These are phyloP conservation scores for Tachuris rubrigastra DNA, from an alignment of 2,113 vertebrate genomes.

Conservation along the genomic window DNA sequence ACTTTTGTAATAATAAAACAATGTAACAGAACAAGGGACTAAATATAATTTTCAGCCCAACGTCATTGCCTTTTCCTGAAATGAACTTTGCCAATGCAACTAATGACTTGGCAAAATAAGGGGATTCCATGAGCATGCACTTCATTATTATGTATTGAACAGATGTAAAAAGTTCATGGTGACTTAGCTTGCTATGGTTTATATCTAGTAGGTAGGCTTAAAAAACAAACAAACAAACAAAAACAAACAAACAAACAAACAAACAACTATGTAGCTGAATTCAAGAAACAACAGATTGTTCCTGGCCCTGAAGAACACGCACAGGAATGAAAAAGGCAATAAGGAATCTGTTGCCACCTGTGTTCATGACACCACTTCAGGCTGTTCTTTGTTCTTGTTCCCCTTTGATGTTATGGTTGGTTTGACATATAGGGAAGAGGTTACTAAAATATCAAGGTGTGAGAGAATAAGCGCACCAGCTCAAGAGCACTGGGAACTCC, in stretches of 20 bases:
- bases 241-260: no score
- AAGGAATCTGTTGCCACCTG: not conserved
- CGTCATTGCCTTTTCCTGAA: not conserved
- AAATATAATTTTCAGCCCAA: not conserved
- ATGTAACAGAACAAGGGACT: not conserved
- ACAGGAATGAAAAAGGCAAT: not conserved
- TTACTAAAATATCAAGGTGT: not conserved
- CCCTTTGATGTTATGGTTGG: conserved; percentile 19
- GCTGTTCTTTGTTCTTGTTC: conserved; percentile 11
- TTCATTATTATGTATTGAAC: not conserved
- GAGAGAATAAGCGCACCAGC: not conserved
- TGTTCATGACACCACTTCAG: not conserved
- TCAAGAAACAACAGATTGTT: not conserved
- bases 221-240: no score
- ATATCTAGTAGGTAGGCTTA: not conserved
- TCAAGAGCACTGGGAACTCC: not conserved
- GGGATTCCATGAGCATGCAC: not conserved
- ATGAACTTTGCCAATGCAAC: not conserved
- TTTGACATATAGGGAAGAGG: not conserved
- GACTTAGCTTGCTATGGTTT: not conserved
- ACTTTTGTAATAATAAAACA: not conserved
- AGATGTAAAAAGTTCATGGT: not conserved
- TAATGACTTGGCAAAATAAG: conserved; percentile 34
- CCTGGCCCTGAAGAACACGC: not conserved
- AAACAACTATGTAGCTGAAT: not conserved